Conservation (phyloP, 2,888 invertebrate genomes). For the Dynastes grantii region DNA sequence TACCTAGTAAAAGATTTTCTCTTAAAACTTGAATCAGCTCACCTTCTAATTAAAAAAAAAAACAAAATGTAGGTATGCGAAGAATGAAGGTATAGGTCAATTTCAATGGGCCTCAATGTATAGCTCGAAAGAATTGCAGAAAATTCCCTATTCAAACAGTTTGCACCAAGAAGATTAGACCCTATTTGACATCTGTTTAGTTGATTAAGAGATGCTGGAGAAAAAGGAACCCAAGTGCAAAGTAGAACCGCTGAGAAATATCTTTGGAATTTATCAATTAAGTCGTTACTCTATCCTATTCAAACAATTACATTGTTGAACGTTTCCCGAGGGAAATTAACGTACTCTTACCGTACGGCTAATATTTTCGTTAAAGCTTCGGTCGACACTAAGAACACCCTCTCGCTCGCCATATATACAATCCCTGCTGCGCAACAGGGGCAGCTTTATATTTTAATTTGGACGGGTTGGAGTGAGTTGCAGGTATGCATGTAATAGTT, state of each 20-base stretch:
- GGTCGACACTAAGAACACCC: conserved; percentile 3
- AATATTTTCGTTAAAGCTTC: conserved; percentile 21
- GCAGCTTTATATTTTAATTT: neutral
- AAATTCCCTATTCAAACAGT: too few species aligned
- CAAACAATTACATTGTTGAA: conserved; percentile 37
- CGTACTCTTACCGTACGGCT: conserved; percentile 11
- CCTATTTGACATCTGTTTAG: too few species aligned
- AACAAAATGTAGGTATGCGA: too few species aligned
- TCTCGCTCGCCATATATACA: neutral
- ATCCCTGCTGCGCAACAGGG: neutral
- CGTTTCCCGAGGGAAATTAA: conserved; percentile 32
- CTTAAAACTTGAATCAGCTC: too few species aligned
- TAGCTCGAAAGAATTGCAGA: too few species aligned
- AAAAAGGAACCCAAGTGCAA: too few species aligned
- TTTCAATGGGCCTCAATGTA: too few species aligned
- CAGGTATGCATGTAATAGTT: neutral
- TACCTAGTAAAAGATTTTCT: too few species aligned
- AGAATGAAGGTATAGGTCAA: too few species aligned
- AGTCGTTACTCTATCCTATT: conserved; percentile 32
- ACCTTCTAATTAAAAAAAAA: too few species aligned
- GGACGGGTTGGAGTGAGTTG: neutral
- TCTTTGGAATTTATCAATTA: conserved; percentile 20
- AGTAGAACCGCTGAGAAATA: neutral
- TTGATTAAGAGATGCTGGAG: too few species aligned
- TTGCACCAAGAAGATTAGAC: too few species aligned